Evolutionary conservation across 2,888 invertebrate species (phyloP), one percentile per base, ranked within the genome.

Genomic region (Cephus pygmeus): DNA sequence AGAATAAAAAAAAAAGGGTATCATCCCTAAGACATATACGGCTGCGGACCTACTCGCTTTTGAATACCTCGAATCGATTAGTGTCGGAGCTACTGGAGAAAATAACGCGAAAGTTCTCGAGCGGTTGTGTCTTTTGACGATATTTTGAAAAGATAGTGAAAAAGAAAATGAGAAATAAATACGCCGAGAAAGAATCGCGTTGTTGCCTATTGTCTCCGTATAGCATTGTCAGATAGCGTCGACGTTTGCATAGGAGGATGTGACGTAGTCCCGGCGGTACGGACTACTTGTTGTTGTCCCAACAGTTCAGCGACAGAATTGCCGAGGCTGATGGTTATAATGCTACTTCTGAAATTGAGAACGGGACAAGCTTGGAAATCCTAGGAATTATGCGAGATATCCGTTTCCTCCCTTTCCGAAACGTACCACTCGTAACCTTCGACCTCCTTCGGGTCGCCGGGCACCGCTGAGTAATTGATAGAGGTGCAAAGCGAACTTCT

Each of bases 301-400:
- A 56, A 56, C 56, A 56, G 23, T 56, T 56, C 23, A 56, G 56
- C 56, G 56, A 56, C 23, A 23, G 56, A 56, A 56, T 23, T 56
- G 56, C 23, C 56, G 23, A 56, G 23, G 56, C 56, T 56, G 56
- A 56, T 56, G 23, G 56, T 56, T 23, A 23, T 56, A 56, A 56
- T 2, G 23, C 23, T 23, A 9, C 6, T 56, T 9, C 56, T 56
- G 56, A 56, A 56, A 56, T 56, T 56, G 56, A 23, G 56, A 56
- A 56, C 23, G 56, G 56, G 56, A 40, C 40, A 40, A 40, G 76
- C 79, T 75, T 76, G 73, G 69, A 85, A 81, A 82, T 84, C 83
- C 82, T 79, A 81, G 82, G 82, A 85, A 83, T 86, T 84, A 85
- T 86, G 83, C 78, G 78, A 79, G 56, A 56, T 15, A 56, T 23